phyloP scores from a whole-genome alignment of 2,113 vertebrate species.

The Leucosticte australis region DNA sequence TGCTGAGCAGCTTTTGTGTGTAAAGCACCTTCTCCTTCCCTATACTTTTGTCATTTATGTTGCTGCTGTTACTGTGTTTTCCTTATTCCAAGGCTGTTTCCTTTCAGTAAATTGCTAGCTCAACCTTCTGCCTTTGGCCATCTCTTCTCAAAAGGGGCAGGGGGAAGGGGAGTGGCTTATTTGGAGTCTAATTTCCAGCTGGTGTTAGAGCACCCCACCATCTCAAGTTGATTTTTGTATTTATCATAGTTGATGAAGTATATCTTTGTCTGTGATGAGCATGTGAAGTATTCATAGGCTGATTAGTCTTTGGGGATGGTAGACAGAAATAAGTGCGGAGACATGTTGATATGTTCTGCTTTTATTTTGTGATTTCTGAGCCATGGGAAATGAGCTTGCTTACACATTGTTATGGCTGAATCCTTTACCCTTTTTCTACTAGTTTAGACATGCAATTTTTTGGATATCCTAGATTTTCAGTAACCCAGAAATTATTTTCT shows the following conservation, averaged over 20 bases:
- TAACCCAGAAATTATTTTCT: neutral
- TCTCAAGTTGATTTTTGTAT: neutral
- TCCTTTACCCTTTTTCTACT: neutral
- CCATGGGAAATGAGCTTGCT: neutral
- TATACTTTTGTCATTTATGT: neutral
- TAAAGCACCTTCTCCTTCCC: neutral
- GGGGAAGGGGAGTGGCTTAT: neutral
- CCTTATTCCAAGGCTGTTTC: neutral
- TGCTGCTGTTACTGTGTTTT: neutral
- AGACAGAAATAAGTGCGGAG: neutral
- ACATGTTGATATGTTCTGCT: neutral
- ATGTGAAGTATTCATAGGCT: neutral
- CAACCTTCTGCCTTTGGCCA: neutral
- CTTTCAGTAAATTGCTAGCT: neutral
- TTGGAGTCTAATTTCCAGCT: neutral
- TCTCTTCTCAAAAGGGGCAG: fast-evolving
- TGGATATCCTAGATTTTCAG: neutral
- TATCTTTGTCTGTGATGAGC: neutral
- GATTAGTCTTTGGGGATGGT: neutral
- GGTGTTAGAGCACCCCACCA: neutral
- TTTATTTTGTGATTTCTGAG: neutral
- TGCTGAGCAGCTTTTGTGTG: neutral
- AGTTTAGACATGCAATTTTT: neutral
- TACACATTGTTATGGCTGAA: neutral
- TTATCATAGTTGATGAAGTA: neutral